A percentile compares a stretch with the other conserved stretches of the same genome.
These are phyloP conservation scores for Coregonus sp. DNA, from an alignment of 2,797 vertebrate genomes.

Conservation along the genomic window DNA sequence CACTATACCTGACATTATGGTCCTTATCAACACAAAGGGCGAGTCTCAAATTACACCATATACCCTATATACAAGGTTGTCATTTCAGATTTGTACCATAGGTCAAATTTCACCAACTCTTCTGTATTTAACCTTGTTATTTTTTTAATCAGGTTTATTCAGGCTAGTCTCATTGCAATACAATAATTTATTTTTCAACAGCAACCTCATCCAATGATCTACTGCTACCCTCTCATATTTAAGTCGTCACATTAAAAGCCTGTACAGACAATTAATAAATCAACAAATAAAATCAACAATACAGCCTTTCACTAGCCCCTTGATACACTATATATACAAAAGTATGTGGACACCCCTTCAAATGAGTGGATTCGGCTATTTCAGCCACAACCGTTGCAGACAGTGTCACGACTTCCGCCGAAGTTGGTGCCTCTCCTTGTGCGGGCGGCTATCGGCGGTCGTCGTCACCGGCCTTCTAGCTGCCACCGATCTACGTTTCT, in stretches of 20 bases:
- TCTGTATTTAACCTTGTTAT: no score
- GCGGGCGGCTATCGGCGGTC: no score
- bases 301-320: conserved; percentile 52
- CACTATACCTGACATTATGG: conserved; percentile 36
- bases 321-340: background rate
- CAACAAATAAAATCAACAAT: conserved; percentile 54
- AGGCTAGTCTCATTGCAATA: no score
- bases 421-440: no score
- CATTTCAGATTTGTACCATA: background rate
- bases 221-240: conserved; percentile 4
- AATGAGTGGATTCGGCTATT: no score
- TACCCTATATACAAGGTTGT: background rate
- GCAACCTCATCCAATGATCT: background rate
- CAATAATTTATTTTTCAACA: conserved; percentile 9
- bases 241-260: conserved; percentile 59
- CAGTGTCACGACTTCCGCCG: no score
- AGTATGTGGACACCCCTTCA: no score
- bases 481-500: no score
- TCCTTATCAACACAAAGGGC: conserved; percentile 10
- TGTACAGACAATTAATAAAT: conserved; percentile 58
- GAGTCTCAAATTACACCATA: background rate
- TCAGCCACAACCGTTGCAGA: no score
- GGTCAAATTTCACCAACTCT: no score
- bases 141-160: no score
- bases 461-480: no score